Evolutionary conservation across 2,797 vertebrate species (phyloP).

Genomic region (Hirundo rustica): DNA sequence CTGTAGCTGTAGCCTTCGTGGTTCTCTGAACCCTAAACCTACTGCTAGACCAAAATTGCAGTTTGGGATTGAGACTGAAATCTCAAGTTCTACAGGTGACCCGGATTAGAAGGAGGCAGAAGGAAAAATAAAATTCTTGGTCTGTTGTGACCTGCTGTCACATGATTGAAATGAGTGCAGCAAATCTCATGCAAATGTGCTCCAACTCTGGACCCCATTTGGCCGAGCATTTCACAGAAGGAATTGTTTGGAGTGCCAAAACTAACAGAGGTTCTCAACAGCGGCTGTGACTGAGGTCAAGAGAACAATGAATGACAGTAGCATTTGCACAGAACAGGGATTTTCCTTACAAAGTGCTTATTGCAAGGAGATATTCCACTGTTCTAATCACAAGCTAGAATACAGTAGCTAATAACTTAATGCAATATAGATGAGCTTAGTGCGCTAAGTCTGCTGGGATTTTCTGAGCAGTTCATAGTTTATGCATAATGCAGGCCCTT

Average conservation of each 20-base stretch:
- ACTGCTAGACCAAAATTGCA: background rate
- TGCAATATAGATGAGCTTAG: conserved; percentile 70
- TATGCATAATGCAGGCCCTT: conserved; percentile 50
- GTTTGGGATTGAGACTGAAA: background rate
- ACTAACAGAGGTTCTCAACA: background rate
- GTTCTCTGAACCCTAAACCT: background rate
- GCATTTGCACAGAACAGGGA: conserved; percentile 26
- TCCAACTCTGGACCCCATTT: background rate
- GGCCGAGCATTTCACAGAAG: background rate
- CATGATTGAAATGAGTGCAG: background rate
- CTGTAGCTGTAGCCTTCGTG: background rate
- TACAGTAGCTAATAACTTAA: conserved; percentile 59
- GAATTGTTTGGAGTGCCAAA: background rate
- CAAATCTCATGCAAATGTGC: background rate
- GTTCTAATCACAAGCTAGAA: conserved; percentile 57
- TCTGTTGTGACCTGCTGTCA: background rate
- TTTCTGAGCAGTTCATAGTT: conserved; percentile 46
- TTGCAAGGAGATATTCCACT: conserved; percentile 46
- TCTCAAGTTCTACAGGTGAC: background rate
- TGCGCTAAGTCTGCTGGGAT: conserved; percentile 46
- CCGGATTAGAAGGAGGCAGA: background rate
- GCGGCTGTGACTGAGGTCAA: background rate
- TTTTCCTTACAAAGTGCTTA: conserved; percentile 46
- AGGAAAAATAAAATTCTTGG: background rate
- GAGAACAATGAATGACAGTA: conserved; percentile 24